phyloP scores from a whole-genome alignment of 1,140 invertebrate genomes.

The Drosophila sp. region DNA sequence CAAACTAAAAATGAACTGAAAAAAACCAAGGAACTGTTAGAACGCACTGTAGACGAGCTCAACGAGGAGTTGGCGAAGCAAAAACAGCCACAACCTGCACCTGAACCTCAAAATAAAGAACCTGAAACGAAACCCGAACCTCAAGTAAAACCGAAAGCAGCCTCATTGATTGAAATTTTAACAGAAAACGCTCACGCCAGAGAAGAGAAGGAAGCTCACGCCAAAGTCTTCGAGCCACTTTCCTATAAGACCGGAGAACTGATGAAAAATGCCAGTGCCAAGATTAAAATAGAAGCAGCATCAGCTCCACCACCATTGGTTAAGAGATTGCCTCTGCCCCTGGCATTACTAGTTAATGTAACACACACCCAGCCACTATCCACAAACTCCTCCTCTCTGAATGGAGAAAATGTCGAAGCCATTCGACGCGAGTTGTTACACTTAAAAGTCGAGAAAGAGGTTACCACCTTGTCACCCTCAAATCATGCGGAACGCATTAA shows the following conservation, averaged over 20 bases:
- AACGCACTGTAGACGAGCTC: constrained; percentile 83
- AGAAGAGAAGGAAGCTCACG: constrained; percentile 64
- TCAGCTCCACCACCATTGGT: constrained; percentile 13
- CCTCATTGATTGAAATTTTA: constrained; percentile 63
- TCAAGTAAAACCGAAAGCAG: constrained; percentile 41
- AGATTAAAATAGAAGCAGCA: constrained; percentile 8
- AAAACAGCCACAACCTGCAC: constrained; percentile 43
- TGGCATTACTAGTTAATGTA: constrained; percentile 62
- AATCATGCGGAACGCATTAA: constrained; percentile 31
- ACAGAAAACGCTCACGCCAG: constrained; percentile 63
- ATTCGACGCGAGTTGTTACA: constrained; percentile 73
- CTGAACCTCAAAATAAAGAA: constrained; percentile 14
- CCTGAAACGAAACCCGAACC: constrained; percentile 10
- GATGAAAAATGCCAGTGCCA: constrained; percentile 48
- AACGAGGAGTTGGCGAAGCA: constrained; percentile 82
- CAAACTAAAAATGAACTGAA: constrained; percentile 84
- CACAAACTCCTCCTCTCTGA: constrained; percentile 38
- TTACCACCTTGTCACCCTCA: background rate
- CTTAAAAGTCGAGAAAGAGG: constrained; percentile 33
- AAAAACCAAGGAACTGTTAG: constrained; percentile 84
- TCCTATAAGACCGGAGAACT: constrained; percentile 76
- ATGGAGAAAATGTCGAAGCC: constrained; percentile 70
- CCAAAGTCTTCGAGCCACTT: constrained; percentile 69
- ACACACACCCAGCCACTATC: constrained; percentile 22
- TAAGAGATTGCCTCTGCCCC: constrained; percentile 62